phyloP scores from a whole-genome alignment of 1,140 invertebrate genomes.

The Gonatopus flavifemur region DNA sequence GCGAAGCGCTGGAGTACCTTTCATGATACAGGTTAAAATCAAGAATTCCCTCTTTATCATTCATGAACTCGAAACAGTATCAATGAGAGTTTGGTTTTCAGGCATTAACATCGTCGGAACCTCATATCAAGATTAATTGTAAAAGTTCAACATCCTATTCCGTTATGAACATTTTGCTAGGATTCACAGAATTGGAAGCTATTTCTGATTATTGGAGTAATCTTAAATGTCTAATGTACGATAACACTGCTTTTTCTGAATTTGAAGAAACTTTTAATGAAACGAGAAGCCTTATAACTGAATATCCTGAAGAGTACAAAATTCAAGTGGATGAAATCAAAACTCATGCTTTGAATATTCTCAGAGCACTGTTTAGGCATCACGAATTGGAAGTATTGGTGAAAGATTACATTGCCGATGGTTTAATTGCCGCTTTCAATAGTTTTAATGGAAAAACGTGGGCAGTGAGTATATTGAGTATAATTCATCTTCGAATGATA shows the following conservation, averaged over 20 bases:
- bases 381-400: slow-evolving; percentile 73
- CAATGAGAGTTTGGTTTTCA: slow-evolving; percentile 43
- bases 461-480: slow-evolving; percentile 64
- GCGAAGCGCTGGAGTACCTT: slow-evolving; percentile 88
- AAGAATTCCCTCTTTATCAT: neutral
- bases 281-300: slow-evolving; percentile 15
- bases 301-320: slow-evolving; percentile 5
- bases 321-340: slow-evolving; percentile 57
- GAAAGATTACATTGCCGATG: slow-evolving; percentile 70
- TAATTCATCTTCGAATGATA: neutral
- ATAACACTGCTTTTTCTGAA: slow-evolving; percentile 33
- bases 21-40: slow-evolving; percentile 75
- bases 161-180: slow-evolving; percentile 61
- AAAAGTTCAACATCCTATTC: slow-evolving; percentile 61
- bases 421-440: slow-evolving; percentile 71
- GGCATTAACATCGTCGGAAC: slow-evolving; percentile 74
- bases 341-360: slow-evolving; percentile 84
- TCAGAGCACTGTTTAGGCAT: slow-evolving; percentile 79
- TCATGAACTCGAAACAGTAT: neutral
- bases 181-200: slow-evolving; percentile 36
- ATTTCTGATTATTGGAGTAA: slow-evolving; percentile 19
- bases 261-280: slow-evolving; percentile 11
- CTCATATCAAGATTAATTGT: slow-evolving; percentile 54
- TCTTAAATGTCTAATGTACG: slow-evolving; percentile 30
- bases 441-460: slow-evolving; percentile 77